Percentiles rank a stretch among this genome's conserved stretches.
Evolutionary conservation across 2,888 invertebrate species (phyloP).

Genomic region (Hemistola chrysoprasaria): DNA sequence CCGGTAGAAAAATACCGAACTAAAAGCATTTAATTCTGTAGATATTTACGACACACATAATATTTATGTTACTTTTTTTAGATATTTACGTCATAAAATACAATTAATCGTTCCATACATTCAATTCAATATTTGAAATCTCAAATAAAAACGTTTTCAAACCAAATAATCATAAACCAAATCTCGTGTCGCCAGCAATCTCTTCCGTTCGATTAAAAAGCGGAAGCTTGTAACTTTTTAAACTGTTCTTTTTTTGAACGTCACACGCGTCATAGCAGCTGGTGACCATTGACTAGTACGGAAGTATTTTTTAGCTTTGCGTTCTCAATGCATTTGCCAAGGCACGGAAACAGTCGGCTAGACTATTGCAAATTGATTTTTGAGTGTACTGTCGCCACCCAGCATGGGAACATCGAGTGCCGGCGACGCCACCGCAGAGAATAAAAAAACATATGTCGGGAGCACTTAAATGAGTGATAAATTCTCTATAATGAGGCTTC

Average conservation of each 20-base stretch:
- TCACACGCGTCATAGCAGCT: conserved; percentile 26
- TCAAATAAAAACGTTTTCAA: too few species aligned
- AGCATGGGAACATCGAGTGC: conserved; percentile 50
- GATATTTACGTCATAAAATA: too few species aligned
- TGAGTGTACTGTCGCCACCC: conserved; percentile 79
- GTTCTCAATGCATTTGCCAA: conserved; percentile 18
- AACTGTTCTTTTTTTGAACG: conserved; percentile 22
- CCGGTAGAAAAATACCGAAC: too few species aligned
- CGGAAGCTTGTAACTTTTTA: conserved; percentile 31
- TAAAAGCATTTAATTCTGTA: too few species aligned
- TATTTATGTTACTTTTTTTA: too few species aligned
- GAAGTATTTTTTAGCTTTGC: conserved; percentile 4
- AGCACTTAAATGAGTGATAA: conserved; percentile 60
- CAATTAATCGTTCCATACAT: too few species aligned
- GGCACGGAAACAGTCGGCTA: conserved; percentile 66
- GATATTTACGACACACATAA: too few species aligned
- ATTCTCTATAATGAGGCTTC: conserved; percentile 53
- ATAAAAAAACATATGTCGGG: conserved; percentile 48
- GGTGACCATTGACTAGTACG: conserved; percentile 27
- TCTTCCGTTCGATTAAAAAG: conserved; percentile 26
- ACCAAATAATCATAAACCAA: conserved; percentile 21
- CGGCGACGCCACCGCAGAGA: conserved; percentile 50
- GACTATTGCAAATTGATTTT: conserved; percentile 76
- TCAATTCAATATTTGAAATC: conserved; percentile 7
- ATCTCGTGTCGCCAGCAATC: conserved; percentile 24